Base-by-base conservation (phyloP, 2,797 vertebrate genomes). In the Mus caroli region DNA sequence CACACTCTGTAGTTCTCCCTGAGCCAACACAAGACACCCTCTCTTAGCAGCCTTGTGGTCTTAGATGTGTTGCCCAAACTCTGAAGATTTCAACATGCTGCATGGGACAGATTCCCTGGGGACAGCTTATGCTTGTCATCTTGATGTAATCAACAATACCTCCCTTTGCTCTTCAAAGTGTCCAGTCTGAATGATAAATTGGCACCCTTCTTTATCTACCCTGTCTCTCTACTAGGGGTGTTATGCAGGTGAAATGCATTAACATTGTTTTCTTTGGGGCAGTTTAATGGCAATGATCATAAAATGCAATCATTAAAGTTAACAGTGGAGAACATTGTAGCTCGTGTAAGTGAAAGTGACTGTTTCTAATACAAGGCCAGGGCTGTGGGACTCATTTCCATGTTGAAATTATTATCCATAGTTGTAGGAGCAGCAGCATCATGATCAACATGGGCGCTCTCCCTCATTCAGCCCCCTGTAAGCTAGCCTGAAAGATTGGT, bases 291-390 rank as follows among this genome's bases (percentile, higher is more conserved):
- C 26, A 88, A 56, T 8, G 69, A 24, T 64, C 20, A 78, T 67
- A 87, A 93, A 94, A 67, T 80, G 1, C 20, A 80, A 77, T 80
- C 67, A 60, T 19, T 19, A 62, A 67, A 34, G 15, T 93, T 64
- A 93, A 86, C 9, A 88, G 67, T 19, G 43, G 34, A 85, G 40
- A 31, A 73, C 69, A 43, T 46, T 4, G 31, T 52, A 60, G 9
- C 62, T 88, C 50, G 71, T 34, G 28, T 77, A 71, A 88, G 24
- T 31, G 50, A 91, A 88, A 94, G 40, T 46, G 37, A 43, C 60
- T 62, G n/a, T 88, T 94, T 96, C 88, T 31, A 88, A 58, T 92
- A 73, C 83, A 88, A 56, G 75, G n/a, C 37, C 22, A 73, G 54
- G n/a, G 28, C 43, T 52, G 6, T 22, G n/a, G 76, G 79, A 3